Evolutionary conservation across 2,888 invertebrate species (phyloP), one percentile per base, ranked within the genome.

Genomic region (Caenorhabditis sp.): DNA sequence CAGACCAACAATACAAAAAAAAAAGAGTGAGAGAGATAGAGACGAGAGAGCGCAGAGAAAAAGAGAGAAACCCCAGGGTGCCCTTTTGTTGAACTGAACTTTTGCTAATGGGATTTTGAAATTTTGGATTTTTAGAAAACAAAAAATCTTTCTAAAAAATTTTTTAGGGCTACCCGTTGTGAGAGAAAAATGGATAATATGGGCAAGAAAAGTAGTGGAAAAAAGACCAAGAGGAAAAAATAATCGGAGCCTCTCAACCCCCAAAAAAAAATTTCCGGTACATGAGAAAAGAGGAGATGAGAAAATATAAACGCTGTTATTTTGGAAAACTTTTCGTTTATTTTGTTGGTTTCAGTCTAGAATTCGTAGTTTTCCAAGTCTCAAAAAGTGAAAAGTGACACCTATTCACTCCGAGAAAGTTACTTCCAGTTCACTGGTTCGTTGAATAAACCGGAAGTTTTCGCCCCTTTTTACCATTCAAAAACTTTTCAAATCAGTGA

Each of bases 391-490:
- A 8, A 54, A 54, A 54, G 7, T 54, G 19, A 14, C 22, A 49
- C 19, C 10, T 8, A 26, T n/a, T 22, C n/a, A n/a, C n/a, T 51
- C 24, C 12, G 3, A 1, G 0, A 54, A 54, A 26, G 22, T 26
- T 26, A 24, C 26, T 54, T 54, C 61, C 61, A 61, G 41, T 41
- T 24, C 63, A 63, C 24, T 63, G 44, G 35, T 41, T 14, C 1
- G 7, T 2, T 19, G 14, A 19, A 7, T 19, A 12, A 41, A 61
- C 61, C 61, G 41, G 61, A 61, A 49, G 49, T 49, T n/a, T n/a
- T n/a, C n/a, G n/a, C n/a, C n/a, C n/a, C 22, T n/a, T n/a, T n/a
- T n/a, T 5, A 47, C 14, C 6, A 47, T 12, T 47, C 12, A 47
- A 47, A 47, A n/a, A 2, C 14, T 16, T 14, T 47, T n/a, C 5